These are phyloP conservation scores for Notiomystis cincta DNA, from an alignment of 2,113 vertebrate species.

Conservation along the genomic window DNA sequence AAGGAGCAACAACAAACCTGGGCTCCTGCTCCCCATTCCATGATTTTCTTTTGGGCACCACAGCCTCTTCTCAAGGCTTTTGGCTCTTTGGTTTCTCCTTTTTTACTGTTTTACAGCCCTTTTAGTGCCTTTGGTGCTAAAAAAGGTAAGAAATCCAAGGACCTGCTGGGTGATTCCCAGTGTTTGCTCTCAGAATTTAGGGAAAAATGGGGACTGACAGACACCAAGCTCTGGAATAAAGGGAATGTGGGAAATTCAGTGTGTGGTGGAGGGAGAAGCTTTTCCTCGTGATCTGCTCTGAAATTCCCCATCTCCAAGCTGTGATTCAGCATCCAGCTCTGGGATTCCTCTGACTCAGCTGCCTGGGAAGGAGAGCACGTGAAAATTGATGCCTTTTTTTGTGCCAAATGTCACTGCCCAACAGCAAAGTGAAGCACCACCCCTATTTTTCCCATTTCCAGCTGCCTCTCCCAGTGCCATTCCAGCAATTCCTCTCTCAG, in stretches of 20 bases:
- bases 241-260: not conserved
- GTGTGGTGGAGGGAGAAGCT: not conserved
- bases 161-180: not conserved
- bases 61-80: not conserved
- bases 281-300: not conserved
- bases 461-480: not conserved
- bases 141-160: not conserved
- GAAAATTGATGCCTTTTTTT: not conserved
- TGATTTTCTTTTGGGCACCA: not conserved
- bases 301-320: not conserved
- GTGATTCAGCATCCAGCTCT: not conserved
- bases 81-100: not conserved
- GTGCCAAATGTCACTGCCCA: not conserved
- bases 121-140: not conserved
- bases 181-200: not conserved
- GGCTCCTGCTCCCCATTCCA: not conserved
- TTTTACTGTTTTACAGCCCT: not conserved
- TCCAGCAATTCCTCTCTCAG: not conserved
- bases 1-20: not conserved
- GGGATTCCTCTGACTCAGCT: not conserved
- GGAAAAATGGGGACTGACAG: not conserved
- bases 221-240: not conserved
- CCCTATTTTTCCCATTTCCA: not conserved
- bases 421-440: not conserved
- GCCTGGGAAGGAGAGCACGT: not conserved